Base-by-base conservation (phyloP, 1,140 invertebrate genomes). In the Drosophila nebulosa region DNA sequence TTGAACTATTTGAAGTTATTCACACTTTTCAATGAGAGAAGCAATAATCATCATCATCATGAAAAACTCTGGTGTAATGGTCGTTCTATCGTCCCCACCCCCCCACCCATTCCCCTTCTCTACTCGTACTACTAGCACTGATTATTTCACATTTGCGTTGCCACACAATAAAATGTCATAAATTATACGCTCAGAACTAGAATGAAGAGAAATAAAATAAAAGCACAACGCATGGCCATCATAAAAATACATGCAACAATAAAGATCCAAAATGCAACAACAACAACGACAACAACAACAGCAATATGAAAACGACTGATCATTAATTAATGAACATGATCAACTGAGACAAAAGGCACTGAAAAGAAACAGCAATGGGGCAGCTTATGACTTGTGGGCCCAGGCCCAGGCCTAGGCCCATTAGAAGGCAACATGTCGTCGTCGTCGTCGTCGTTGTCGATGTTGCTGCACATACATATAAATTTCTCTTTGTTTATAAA, bases 321-420 rank as follows among this genome's bases (percentile, higher is more conserved):
- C 81, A 88, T 86, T 86, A 86, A 86, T 86, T 88, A 86, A 86
- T 88, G 83, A 75, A 88, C 78, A 86, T 83, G 83, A 86, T 88
- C 83, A 86, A 69, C 74, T 51, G 67, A 65, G 69, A 69, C 79
- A 66, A 57, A 36, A 35, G 24, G 53, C 35, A 64, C 32, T n/a
- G 62, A 32, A 39, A 27, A 42, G 64, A 32, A 2, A 32, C 50
- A 42, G 71, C 36, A 53, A 21, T 46, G 70, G 27, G 56, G 55
- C 64, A 67, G 53, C 72, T 59, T 60, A 73, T 73, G 65, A 81
- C 66, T 83, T 83, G 74, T 78, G 74, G 39, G 64, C 42, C 61
- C 65, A 69, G 62, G n/a, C n/a, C n/a, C n/a, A n/a, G n/a, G n/a
- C n/a, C n/a, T n/a, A n/a, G 64, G 27, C 27, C 81, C 69, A 85